phyloP scores from a whole-genome alignment of 2,113 vertebrate genomes.

The Ceuthmochares aereus region DNA sequence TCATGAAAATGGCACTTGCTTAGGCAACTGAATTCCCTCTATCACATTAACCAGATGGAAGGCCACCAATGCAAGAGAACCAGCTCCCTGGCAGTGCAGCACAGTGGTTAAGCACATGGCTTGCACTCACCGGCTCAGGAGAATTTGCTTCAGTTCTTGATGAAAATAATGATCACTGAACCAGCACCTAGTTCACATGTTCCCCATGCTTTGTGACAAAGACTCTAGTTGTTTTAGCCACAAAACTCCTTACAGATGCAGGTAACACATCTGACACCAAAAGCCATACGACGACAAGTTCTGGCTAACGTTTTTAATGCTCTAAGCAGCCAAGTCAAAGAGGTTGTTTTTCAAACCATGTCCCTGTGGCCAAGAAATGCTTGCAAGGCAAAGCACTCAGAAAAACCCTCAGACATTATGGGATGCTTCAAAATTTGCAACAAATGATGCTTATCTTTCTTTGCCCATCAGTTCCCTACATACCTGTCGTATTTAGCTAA shows the following conservation, averaged over 20 bases:
- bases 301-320: not conserved
- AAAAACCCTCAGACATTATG: not conserved
- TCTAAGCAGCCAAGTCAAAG: not conserved
- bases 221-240: not conserved
- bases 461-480: not conserved
- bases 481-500: not conserved
- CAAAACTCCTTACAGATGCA: not conserved
- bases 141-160: not conserved
- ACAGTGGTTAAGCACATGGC: not conserved
- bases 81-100: not conserved
- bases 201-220: not conserved
- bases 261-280: not conserved
- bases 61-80: not conserved
- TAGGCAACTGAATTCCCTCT: not conserved
- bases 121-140: not conserved
- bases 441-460: not conserved
- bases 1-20: not conserved
- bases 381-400: not conserved
- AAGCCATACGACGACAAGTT: accelerated
- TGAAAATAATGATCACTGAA: not conserved
- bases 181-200: not conserved
- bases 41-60: not conserved
- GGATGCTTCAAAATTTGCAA: not conserved
- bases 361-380: not conserved
- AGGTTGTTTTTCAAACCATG: not conserved